Evolutionary conservation across 1,140 invertebrate species (phyloP).

Genomic region (Trachymyrmex cornetzi): DNA sequence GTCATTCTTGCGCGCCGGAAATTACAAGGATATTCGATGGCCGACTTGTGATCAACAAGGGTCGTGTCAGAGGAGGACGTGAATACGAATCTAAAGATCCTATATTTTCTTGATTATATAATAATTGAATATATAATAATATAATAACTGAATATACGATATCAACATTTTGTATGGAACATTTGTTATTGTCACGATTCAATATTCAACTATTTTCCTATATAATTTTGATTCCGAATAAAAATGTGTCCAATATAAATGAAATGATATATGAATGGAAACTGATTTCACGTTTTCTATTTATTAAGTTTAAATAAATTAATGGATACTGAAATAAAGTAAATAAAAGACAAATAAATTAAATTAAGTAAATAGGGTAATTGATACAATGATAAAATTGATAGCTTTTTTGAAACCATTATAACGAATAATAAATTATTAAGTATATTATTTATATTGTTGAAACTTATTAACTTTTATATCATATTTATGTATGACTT

Average conservation of each 20-base stretch:
- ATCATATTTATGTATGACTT: neutral
- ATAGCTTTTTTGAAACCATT: neutral
- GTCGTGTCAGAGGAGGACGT: neutral
- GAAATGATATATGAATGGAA: neutral
- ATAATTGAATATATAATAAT: neutral
- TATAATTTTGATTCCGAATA: neutral
- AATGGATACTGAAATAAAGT: neutral
- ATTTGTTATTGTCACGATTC: neutral
- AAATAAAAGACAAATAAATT: neutral
- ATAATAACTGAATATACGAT: neutral
- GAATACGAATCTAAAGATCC: conserved; percentile 32
- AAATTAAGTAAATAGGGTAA: neutral
- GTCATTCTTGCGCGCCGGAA: conserved; percentile 57
- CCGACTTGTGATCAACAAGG: conserved; percentile 46
- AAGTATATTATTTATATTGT: neutral
- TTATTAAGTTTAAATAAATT: conserved; percentile 22
- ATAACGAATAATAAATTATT: neutral
- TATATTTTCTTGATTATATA: neutral
- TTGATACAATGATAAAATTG: neutral
- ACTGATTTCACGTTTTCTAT: neutral
- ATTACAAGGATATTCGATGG: conserved; percentile 63
- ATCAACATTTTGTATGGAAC: neutral
- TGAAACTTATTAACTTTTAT: neutral
- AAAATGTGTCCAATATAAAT: neutral
- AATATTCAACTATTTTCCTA: neutral